Evolutionary conservation across 2,888 invertebrate species (phyloP).

Genomic region (Podabrus alpinus): DNA sequence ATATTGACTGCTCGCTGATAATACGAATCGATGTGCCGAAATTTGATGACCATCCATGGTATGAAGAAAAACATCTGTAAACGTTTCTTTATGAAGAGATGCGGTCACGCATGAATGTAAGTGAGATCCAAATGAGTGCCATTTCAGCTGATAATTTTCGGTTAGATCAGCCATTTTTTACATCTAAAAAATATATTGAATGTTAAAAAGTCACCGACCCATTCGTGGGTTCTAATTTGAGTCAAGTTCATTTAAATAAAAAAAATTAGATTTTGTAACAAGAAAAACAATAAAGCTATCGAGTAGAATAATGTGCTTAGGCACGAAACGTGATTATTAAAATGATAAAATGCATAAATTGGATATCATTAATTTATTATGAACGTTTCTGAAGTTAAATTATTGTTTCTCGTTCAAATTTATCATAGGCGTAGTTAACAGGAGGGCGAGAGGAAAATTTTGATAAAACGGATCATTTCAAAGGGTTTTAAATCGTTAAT

Average conservation of each 20-base stretch:
- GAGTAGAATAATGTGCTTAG: background rate
- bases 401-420: background rate
- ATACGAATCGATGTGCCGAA: slow-evolving; percentile 82
- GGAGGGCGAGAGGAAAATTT: background rate
- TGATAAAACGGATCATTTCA: background rate
- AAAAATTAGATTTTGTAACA: background rate
- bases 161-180: slow-evolving; percentile 59
- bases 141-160: slow-evolving; percentile 87
- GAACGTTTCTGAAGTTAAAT: background rate
- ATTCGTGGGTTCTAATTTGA: background rate
- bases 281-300: background rate
- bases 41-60: slow-evolving; percentile 80
- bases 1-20: slow-evolving; percentile 79
- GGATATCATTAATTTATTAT: background rate
- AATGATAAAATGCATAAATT: background rate
- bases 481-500: background rate
- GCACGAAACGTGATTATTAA: background rate
- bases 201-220: background rate
- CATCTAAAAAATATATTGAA: background rate
- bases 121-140: slow-evolving; percentile 85
- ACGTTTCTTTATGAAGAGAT: slow-evolving; percentile 72
- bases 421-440: background rate
- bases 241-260: background rate
- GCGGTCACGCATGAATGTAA: slow-evolving; percentile 82
- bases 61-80: slow-evolving; percentile 80